Evolutionary conservation across 2,797 vertebrate genomes (phyloP), one percentile per base, ranked within the genome.

Genomic region (Gymnopithys bicolor): DNA sequence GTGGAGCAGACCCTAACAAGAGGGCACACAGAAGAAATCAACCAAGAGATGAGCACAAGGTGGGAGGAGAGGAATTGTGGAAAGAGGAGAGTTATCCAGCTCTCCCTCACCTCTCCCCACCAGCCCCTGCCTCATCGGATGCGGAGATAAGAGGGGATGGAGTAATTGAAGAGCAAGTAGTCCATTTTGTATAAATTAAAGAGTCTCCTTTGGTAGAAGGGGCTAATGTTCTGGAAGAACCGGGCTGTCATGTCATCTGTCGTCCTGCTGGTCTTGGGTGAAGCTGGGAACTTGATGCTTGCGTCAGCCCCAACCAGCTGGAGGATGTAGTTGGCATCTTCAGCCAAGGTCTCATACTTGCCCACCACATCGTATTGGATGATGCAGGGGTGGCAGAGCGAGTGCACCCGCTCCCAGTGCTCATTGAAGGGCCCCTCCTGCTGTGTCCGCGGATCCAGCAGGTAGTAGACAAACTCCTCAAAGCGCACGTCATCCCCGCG

Each of bases 131-230:
- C 95, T 98, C 98, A 99, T 90, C 94, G 98, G 48, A 99, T 97
- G 91, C 96, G 98, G 93, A 99, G 97, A 97, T 99, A 99, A 2
- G 98, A 96, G 19, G 99, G 99, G 19, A 97, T 96, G 19, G 99
- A 99, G 97, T 99, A 99, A 95, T 99, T 99, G 92, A 99, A 99
- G 24, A 99, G 98, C 91, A 99, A 96, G 91, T 99, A 99, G 97
- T 99, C 99, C 99, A 99, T 99, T 74, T 98, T 98, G 95, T 99
- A 99, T 84, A 99, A 97, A 94, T 99, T 99, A 92, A 98, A 99
- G 74, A 99, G 98, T 94, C 98, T 99, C 93, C 97, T 98, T 97
- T 99, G 99, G 95, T 99, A 99, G 90, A 99, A 99, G 10, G 99
- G 98, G 84, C 98, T 99, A 97, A 99, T 98, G 87, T 99, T 98